phyloP scores from a whole-genome alignment of 2,888 invertebrate species.

The Actias luna region DNA sequence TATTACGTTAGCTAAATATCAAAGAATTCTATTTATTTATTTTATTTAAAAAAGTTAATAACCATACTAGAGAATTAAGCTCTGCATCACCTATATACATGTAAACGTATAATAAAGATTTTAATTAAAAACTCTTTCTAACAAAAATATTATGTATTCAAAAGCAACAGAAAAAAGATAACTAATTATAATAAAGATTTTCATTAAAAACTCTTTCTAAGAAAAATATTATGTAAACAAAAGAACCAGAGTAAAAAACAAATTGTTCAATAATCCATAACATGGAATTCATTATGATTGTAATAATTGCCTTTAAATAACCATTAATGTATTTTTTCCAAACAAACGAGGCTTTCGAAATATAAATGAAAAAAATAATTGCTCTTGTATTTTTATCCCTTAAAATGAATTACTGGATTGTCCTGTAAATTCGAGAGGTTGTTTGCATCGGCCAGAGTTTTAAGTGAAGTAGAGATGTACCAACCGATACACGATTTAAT shows the following conservation, averaged over 20 bases:
- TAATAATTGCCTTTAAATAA: slow-evolving; percentile 3
- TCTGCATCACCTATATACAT: too few species aligned
- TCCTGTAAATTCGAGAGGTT: slow-evolving; percentile 10
- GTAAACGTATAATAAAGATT: not conserved
- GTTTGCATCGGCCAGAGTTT: slow-evolving; percentile 4
- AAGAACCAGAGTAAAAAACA: not conserved
- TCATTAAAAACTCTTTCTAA: too few species aligned
- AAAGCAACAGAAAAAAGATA: too few species aligned
- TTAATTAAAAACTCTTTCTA: not conserved
- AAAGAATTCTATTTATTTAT: too few species aligned
- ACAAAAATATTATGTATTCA: too few species aligned
- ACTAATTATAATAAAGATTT: too few species aligned
- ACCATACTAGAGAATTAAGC: too few species aligned
- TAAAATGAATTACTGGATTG: slow-evolving; percentile 9
- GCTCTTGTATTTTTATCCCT: slow-evolving; percentile 7
- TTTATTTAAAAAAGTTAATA: too few species aligned
- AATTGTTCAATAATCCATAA: not conserved
- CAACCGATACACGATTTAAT: not conserved
- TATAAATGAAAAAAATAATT: slow-evolving; percentile 4
- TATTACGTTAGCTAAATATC: too few species aligned
- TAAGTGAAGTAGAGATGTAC: slow-evolving; percentile 5
- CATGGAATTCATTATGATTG: not conserved
- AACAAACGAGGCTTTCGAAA: not conserved
- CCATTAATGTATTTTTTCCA: slow-evolving; percentile 2
- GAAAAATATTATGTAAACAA: not conserved